These are phyloP conservation scores for Pipistrellus pipistrellus DNA, from an alignment of 2,797 vertebrate species.

Conservation along the genomic window DNA sequence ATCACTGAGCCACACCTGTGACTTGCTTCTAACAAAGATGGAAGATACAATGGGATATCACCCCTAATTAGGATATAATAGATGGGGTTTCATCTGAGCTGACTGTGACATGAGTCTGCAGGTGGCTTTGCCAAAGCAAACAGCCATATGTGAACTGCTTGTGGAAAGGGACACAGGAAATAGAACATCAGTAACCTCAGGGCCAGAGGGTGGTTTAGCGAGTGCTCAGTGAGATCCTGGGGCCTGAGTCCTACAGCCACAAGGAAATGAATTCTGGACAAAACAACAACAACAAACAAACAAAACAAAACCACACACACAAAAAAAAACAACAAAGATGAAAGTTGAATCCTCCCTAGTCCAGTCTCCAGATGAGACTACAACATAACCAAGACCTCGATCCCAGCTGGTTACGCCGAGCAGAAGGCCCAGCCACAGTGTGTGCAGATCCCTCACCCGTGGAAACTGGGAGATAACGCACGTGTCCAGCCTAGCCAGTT, in stretches of 20 bases:
- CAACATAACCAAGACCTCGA: not conserved
- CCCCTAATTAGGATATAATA: not conserved
- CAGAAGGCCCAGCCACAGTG: not conserved
- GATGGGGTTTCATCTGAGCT: not conserved
- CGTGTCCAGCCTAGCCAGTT: not conserved
- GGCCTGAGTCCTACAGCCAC: not conserved
- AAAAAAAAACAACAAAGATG: not conserved
- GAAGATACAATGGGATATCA: not conserved
- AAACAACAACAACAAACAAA: no score
- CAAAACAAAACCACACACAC: no score
- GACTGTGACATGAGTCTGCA: not conserved
- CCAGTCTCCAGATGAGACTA: not conserved
- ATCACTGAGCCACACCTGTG: not conserved
- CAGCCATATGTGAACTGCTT: not conserved
- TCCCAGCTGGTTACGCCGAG: not conserved
- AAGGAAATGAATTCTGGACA: conserved; percentile 12
- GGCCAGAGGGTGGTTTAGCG: not conserved
- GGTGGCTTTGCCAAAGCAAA: not conserved
- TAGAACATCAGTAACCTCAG: not conserved
- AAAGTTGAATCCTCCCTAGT: not conserved
- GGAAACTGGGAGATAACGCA: not conserved
- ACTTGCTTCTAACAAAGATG: not conserved
- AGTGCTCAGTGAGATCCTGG: not conserved
- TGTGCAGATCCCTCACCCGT: not conserved
- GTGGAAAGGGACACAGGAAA: not conserved